Evolutionary conservation across 2,797 vertebrate genomes (phyloP).

Genomic region (Dicrostonyx torquatus): DNA sequence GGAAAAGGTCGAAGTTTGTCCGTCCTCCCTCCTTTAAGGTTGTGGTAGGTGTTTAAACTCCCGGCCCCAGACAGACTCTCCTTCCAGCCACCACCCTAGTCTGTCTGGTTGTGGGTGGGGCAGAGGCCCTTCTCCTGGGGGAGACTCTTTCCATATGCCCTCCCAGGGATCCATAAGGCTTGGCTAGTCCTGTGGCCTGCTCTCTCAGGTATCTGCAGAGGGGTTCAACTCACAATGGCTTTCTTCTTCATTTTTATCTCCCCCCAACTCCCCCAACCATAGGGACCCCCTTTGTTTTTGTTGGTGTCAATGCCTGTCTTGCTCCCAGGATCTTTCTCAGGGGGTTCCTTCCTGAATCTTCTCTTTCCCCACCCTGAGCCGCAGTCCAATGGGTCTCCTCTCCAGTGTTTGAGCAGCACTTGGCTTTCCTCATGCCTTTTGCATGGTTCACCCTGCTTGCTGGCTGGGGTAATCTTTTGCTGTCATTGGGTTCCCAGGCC

Average conservation of each 20-base stretch:
- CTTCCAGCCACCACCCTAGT: background rate
- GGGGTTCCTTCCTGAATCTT: background rate
- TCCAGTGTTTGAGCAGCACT: background rate
- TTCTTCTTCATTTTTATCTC: no score
- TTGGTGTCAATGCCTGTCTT: background rate
- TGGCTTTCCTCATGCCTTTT: background rate
- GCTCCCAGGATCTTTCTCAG: background rate
- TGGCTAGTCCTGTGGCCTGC: background rate
- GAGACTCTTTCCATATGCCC: no score
- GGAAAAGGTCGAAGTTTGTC: background rate
- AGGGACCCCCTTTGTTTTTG: background rate
- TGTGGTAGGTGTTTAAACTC: background rate
- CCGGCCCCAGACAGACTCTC: background rate
- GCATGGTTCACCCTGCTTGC: background rate
- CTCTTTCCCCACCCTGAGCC: background rate
- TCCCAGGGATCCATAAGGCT: no score
- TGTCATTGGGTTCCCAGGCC: background rate
- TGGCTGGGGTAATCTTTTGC: background rate
- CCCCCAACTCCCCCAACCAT: no score
- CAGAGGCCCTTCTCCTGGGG: background rate
- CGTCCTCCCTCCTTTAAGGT: background rate
- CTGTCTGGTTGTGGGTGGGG: background rate
- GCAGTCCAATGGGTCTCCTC: background rate
- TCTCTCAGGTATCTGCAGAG: background rate
- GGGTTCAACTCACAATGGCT: accelerated